phyloP scores from a whole-genome alignment of 2,113 vertebrate genomes.

The Equus przewalskii region DNA sequence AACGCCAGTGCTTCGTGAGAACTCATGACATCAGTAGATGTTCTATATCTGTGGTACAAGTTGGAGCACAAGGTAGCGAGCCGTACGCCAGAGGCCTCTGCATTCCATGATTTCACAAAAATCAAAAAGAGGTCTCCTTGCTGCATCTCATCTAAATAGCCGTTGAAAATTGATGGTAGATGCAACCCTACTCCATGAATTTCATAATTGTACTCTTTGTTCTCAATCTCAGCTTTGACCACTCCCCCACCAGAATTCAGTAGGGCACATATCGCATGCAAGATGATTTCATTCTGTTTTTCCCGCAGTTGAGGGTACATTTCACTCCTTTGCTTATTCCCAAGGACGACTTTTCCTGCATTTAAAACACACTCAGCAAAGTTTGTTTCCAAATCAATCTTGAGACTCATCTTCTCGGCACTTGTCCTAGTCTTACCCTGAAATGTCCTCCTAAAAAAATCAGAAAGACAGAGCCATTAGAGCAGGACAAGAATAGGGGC shows the following conservation, averaged over 20 bases:
- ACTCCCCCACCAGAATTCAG: constrained; percentile 82
- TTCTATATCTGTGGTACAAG: constrained; percentile 19
- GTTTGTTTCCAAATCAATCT: neutral
- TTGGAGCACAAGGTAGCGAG: constrained; percentile 22
- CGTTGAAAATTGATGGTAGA: neutral
- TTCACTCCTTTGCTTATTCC: constrained; percentile 58
- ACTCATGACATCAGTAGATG: neutral
- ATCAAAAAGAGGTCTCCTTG: constrained; percentile 60
- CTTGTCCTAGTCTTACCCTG: neutral
- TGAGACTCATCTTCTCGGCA: constrained; percentile 55
- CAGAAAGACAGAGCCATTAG: neutral
- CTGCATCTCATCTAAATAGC: constrained; percentile 68
- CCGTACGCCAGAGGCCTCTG: neutral
- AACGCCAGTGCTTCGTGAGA: constrained; percentile 30
- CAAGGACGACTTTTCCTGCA: constrained; percentile 66
- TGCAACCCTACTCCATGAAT: constrained; percentile 23
- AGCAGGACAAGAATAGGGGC: neutral
- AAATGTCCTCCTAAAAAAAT: constrained; percentile 48
- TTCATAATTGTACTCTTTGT: constrained; percentile 50
- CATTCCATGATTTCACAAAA: constrained; percentile 80
- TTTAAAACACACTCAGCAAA: constrained; percentile 72
- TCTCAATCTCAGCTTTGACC: constrained; percentile 62
- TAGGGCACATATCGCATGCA: constrained; percentile 67
- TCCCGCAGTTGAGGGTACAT: neutral
- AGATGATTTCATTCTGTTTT: constrained; percentile 54